Percentiles rank a stretch among this genome's conserved stretches.
phyloP scores from a whole-genome alignment of 2,113 vertebrate genomes.

The Acinonyx jubatus region DNA sequence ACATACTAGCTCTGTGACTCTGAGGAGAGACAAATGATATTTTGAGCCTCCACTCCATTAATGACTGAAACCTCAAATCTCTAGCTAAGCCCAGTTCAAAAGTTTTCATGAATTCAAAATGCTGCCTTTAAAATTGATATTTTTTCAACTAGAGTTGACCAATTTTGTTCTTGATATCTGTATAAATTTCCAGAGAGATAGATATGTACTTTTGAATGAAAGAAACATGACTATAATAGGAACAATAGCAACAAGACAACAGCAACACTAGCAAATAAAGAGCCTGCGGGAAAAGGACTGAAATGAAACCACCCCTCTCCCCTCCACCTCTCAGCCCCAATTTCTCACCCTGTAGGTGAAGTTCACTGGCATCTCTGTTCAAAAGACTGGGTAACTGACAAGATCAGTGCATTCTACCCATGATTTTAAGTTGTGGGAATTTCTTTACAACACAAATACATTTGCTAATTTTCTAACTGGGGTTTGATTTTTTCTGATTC shows the following conservation, averaged over 20 bases:
- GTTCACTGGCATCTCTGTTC: not conserved
- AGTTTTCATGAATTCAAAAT: not conserved
- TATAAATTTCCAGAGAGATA: not conserved
- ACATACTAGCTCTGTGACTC: not conserved
- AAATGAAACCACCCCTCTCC: not conserved
- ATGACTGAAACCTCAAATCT: not conserved
- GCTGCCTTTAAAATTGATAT: not conserved
- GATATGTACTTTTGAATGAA: not conserved
- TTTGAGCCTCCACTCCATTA: not conserved
- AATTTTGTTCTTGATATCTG: not conserved
- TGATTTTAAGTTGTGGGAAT: not conserved
- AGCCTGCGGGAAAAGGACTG: not conserved
- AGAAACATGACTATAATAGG: not conserved
- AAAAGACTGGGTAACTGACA: not conserved
- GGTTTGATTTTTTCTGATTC: slow-evolving; percentile 26
- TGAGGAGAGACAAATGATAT: not conserved
- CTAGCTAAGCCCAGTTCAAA: not conserved
- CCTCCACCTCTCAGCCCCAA: not conserved
- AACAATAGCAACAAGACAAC: not conserved
- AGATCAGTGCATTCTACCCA: not conserved
- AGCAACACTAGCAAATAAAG: not conserved
- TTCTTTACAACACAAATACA: not conserved
- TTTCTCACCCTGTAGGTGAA: not conserved
- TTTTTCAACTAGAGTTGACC: not conserved
- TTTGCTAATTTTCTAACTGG: slow-evolving; percentile 6